Conservation (phyloP, 1,140 invertebrate species). For the Leptinotarsa defecta region DNA sequence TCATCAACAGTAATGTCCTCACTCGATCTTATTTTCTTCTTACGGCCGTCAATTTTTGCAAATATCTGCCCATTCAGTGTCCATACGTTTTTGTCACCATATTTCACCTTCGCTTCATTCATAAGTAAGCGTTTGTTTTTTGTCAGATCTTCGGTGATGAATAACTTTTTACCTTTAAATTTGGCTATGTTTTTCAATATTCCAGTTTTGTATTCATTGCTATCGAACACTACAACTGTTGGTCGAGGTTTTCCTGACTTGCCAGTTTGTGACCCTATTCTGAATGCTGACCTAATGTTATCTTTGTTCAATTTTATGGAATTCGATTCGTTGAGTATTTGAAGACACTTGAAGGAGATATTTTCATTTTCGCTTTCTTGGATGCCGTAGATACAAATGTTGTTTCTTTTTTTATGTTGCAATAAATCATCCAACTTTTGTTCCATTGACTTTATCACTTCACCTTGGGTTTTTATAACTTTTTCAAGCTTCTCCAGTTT, state of each 20-base stretch:
- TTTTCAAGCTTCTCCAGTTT: neutral
- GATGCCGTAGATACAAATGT: conserved; percentile 9
- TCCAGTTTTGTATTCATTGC: neutral
- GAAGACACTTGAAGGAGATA: neutral
- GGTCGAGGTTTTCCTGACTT: neutral
- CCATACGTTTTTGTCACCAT: too few species aligned
- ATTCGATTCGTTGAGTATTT: conserved; percentile 3
- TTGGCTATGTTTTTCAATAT: too few species aligned
- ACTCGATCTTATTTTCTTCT: too few species aligned
- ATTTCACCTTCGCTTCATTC: too few species aligned
- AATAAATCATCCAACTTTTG: conserved; percentile 10
- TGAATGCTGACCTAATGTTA: conserved; percentile 1
- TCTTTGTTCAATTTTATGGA: neutral
- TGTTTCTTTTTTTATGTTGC: conserved; percentile 1
- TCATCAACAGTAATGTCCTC: too few species aligned
- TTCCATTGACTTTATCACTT: neutral
- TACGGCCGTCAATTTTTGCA: too few species aligned
- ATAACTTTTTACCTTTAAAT: too few species aligned
- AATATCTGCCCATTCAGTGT: too few species aligned
- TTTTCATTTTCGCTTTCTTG: neutral
- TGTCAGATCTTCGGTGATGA: too few species aligned
- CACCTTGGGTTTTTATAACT: conserved; percentile 10
- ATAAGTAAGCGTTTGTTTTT: too few species aligned
- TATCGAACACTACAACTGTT: neutral
- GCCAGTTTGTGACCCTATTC: neutral